Percentiles rank a stretch among this genome's conserved stretches.
These are phyloP conservation scores for Clarias macrocephalus DNA, from an alignment of 2,113 vertebrate genomes.

Conservation along the genomic window DNA sequence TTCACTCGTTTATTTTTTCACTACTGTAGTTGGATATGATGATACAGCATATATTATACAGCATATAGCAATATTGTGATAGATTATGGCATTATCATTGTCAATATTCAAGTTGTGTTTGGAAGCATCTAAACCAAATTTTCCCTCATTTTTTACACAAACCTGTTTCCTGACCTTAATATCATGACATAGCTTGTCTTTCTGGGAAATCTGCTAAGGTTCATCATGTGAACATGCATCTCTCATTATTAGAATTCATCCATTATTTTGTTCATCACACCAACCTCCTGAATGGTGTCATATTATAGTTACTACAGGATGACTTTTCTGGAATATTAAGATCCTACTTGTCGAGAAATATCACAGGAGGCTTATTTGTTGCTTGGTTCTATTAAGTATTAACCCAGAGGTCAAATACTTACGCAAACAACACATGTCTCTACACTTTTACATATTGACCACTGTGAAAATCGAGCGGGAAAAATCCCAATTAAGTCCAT, in stretches of 20 bases:
- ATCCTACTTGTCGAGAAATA: neutral
- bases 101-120: neutral
- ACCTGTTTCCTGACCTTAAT: neutral
- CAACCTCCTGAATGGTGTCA: neutral
- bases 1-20: neutral
- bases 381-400: neutral
- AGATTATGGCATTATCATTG: neutral
- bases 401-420: neutral
- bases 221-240: neutral
- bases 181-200: neutral
- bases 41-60: neutral
- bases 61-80: neutral
- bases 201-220: neutral
- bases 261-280: neutral
- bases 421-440: neutral
- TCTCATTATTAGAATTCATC: neutral
- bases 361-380: neutral
- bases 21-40: neutral
- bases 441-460: neutral
- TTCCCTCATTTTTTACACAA: neutral
- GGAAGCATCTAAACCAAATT: neutral
- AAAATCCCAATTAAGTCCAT: neutral
- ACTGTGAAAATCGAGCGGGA: neutral
- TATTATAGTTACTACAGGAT: neutral
- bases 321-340: neutral